phyloP scores from a whole-genome alignment of 1,140 invertebrate genomes.

The Stegodyphus dumicola region DNA sequence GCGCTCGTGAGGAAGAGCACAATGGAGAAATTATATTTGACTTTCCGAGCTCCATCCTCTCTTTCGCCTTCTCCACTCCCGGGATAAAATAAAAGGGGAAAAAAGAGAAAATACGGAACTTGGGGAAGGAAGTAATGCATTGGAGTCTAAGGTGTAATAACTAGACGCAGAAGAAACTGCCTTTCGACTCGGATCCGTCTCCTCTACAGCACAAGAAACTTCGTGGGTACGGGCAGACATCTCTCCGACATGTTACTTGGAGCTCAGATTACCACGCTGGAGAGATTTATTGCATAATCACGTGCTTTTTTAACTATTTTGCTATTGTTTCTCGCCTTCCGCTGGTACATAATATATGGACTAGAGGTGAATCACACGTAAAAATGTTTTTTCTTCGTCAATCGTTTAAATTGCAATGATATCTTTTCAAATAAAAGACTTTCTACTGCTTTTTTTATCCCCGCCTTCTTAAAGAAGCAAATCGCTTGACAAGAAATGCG shows the following conservation, averaged over 20 bases:
- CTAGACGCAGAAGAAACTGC: conserved; percentile 42
- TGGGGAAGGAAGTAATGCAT: conserved; percentile 47
- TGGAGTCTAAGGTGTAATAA: conserved; percentile 55
- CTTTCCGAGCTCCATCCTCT: conserved; percentile 40
- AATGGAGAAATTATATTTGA: conserved; percentile 61
- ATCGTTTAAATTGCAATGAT: too few species aligned
- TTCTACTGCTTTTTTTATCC: too few species aligned
- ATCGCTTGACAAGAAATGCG: too few species aligned
- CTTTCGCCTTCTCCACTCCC: conserved; percentile 48
- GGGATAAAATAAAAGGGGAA: conserved; percentile 34
- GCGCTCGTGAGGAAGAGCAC: conserved; percentile 51
- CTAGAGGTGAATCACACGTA: too few species aligned
- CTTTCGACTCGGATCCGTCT: conserved; percentile 35
- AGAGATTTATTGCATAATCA: conserved; percentile 12
- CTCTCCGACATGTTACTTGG: too few species aligned
- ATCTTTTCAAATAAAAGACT: too few species aligned
- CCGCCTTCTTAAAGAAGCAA: too few species aligned
- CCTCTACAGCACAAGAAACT: not conserved
- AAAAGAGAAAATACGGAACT: not conserved
- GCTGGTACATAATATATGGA: too few species aligned
- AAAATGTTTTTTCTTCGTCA: too few species aligned
- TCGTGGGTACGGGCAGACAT: too few species aligned
- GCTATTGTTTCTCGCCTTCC: too few species aligned
- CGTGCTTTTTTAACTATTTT: not conserved
- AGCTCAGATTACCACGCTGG: not conserved